Conservation (phyloP, 37 sponge, comb jelly and placozoan species). For the Hexactinellida sp. region DNA sequence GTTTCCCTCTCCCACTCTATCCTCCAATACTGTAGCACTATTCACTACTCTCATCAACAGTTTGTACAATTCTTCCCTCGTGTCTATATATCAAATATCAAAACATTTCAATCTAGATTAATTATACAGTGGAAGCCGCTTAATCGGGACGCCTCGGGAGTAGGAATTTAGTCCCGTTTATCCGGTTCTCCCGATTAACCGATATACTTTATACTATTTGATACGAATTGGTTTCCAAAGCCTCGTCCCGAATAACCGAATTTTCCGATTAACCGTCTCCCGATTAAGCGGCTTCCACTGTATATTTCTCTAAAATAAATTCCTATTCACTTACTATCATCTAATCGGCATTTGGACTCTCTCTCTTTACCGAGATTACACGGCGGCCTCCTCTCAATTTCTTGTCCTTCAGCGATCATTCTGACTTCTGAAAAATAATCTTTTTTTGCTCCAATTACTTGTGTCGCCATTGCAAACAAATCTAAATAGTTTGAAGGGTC, state of each 20-base stretch:
- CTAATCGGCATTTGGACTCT: neutral
- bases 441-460: neutral
- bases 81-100: neutral
- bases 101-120: neutral
- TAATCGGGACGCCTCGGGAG: too few relatives aligned
- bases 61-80: constrained; percentile 1
- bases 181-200: too few relatives aligned
- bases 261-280: too few relatives aligned
- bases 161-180: too few relatives aligned
- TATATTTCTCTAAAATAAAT: too few relatives aligned
- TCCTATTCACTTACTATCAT: constrained; percentile 5
- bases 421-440: constrained; percentile 2
- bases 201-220: too few relatives aligned
- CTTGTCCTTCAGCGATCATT: neutral
- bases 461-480: neutral
- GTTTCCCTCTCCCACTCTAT: neutral
- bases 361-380: neutral
- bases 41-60: constrained; percentile 5
- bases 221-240: too few relatives aligned
- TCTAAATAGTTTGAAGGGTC: neutral
- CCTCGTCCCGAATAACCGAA: too few relatives aligned
- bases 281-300: too few relatives aligned
- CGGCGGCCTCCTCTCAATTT: neutral
- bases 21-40: constrained; percentile 2
- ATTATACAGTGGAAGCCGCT: neutral